Evolutionary conservation across 2,113 vertebrate species (phyloP).

Genomic region (Erythrocebus patas): DNA sequence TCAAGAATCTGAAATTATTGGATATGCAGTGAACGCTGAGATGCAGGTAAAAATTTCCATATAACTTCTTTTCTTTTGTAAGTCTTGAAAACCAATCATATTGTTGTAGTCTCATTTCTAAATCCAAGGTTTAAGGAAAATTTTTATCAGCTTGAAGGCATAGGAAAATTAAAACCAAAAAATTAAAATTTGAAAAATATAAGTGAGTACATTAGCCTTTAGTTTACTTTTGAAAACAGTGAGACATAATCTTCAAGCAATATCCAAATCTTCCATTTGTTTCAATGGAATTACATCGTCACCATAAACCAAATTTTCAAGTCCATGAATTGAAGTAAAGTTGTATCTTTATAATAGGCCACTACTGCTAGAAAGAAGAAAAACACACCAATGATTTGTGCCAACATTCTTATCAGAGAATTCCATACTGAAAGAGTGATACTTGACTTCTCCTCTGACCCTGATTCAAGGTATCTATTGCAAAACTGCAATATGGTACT

Average conservation of each 20-base stretch:
- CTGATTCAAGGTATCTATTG: neutral
- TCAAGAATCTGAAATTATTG: neutral
- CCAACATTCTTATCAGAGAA: neutral
- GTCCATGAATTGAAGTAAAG: neutral
- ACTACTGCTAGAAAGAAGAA: neutral
- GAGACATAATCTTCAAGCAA: neutral
- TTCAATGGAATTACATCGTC: neutral
- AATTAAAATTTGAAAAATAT: neutral
- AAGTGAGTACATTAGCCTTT: neutral
- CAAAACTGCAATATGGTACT: neutral
- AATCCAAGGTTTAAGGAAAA: neutral
- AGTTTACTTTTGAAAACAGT: neutral
- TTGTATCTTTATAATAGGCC: neutral
- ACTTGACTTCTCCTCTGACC: neutral
- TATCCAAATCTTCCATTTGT: neutral
- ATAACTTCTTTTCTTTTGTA: neutral
- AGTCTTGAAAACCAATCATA: neutral
- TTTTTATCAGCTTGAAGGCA: neutral
- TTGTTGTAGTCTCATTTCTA: neutral
- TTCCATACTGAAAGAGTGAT: no score
- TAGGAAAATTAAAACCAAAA: neutral
- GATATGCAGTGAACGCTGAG: neutral
- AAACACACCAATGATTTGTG: neutral
- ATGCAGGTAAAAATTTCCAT: neutral
- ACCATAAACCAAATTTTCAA: neutral